phyloP scores from a whole-genome alignment of 37 sponge, comb jelly and placozoan genomes.

The Mnemiopsis leidyi region DNA sequence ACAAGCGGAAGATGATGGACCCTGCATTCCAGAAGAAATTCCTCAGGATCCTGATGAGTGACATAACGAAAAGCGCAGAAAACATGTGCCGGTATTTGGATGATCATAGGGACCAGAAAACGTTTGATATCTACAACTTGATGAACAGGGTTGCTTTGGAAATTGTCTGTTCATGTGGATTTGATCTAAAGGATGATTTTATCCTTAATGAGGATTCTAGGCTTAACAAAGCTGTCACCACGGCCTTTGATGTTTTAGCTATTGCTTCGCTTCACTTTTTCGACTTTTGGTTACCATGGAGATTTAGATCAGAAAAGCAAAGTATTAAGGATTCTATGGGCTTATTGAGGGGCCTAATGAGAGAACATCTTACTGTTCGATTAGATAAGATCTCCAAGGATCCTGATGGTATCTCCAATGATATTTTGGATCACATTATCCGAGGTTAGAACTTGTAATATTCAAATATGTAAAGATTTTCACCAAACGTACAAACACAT shows the following conservation, averaged over 20 bases:
- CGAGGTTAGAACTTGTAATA: slow-evolving; percentile 1
- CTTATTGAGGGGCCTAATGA: neutral
- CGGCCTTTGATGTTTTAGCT: neutral
- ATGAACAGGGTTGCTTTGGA: slow-evolving; percentile 25
- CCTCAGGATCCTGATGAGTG: neutral
- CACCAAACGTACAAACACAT: too few species aligned
- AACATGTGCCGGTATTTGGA: neutral
- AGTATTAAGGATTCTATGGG: neutral
- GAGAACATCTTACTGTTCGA: neutral
- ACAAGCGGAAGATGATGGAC: slow-evolving; percentile 13
- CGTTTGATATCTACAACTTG: neutral
- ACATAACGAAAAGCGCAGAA: neutral
- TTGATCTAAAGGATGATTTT: neutral
- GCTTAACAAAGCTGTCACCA: neutral
- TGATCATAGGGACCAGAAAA: neutral
- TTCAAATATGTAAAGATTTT: too few species aligned
- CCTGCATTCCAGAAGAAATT: neutral
- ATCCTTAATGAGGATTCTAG: neutral
- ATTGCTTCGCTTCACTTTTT: neutral
- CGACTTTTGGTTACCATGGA: neutral
- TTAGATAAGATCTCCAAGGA: neutral
- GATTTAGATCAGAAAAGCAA: neutral
- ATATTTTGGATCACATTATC: neutral
- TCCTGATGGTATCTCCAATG: neutral
- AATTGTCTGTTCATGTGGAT: neutral